A percentile compares a stretch with the other conserved stretches of the same genome.
phyloP scores from a whole-genome alignment of 2,888 invertebrate genomes.

The Chesias legatella region DNA sequence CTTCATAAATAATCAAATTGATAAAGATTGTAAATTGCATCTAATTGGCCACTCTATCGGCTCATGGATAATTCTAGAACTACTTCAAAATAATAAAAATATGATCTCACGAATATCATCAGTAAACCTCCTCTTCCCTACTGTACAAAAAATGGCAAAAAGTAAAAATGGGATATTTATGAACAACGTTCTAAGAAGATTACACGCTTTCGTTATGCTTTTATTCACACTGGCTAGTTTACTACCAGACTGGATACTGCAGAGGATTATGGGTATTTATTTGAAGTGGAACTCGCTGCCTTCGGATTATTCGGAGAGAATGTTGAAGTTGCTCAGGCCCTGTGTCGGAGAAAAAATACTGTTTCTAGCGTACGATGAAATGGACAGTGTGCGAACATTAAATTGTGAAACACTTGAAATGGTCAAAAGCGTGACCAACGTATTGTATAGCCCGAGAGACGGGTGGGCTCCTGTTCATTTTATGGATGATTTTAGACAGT shows the following conservation, averaged over 20 bases:
- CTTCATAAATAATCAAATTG: conserved; percentile 87
- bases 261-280: conserved; percentile 76
- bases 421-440: conserved; percentile 76
- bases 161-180: conserved; percentile 87
- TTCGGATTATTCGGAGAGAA: conserved; percentile 62
- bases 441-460: conserved; percentile 90
- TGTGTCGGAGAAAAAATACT: conserved; percentile 83
- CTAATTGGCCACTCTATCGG: conserved; percentile 96
- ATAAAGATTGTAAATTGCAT: conserved; percentile 86
- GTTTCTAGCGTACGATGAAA: conserved; percentile 88
- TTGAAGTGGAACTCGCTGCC: conserved; percentile 77
- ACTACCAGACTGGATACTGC: conserved; percentile 77
- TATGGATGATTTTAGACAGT: conserved; percentile 81
- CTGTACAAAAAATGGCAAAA: conserved; percentile 89
- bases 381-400: conserved; percentile 85
- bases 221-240: conserved; percentile 60
- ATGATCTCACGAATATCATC: conserved; percentile 80
- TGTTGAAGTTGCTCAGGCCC: conserved; percentile 81
- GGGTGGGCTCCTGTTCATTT: conserved; percentile 90
- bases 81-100: conserved; percentile 81
- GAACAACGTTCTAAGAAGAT: conserved; percentile 79
- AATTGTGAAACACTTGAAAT: conserved; percentile 83
- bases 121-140: conserved; percentile 90
- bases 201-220: conserved; percentile 49
- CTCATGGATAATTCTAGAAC: conserved; percentile 88